Conservation (phyloP, 2,797 vertebrate species). For the Hydrocynus forskahlii region DNA sequence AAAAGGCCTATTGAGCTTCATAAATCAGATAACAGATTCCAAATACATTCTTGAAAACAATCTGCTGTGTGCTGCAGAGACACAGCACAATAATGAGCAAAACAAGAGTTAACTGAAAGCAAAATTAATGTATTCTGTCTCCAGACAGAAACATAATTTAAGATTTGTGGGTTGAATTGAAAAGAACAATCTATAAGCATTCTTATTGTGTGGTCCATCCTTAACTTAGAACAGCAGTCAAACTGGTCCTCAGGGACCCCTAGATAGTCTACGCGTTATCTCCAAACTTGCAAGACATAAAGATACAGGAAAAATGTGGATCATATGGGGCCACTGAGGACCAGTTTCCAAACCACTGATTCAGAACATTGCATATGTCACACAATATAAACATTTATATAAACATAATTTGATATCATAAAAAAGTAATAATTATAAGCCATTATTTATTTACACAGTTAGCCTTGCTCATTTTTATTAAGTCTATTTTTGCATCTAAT, state of each 20-base stretch:
- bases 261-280: no score
- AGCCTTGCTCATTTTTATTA: no score
- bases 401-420: no score
- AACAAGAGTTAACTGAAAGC: conserved; percentile 1
- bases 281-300: no score
- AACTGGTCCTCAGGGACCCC: neutral
- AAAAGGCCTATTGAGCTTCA: neutral
- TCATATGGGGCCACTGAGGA: no score
- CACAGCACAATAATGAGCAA: neutral
- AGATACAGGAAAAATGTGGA: no score
- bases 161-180: neutral
- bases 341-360: no score
- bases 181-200: neutral
- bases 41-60: neutral
- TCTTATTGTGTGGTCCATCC: neutral
- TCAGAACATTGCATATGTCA: no score
- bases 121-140: neutral
- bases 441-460: no score
- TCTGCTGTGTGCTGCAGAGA: neutral
- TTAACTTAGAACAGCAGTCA: neutral
- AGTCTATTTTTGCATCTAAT: no score
- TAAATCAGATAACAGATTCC: conserved; percentile 4
- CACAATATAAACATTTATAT: no score
- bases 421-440: no score
- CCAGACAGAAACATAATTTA: neutral